phyloP scores from a whole-genome alignment of 2,113 vertebrate species.

The Vimba vimba region DNA sequence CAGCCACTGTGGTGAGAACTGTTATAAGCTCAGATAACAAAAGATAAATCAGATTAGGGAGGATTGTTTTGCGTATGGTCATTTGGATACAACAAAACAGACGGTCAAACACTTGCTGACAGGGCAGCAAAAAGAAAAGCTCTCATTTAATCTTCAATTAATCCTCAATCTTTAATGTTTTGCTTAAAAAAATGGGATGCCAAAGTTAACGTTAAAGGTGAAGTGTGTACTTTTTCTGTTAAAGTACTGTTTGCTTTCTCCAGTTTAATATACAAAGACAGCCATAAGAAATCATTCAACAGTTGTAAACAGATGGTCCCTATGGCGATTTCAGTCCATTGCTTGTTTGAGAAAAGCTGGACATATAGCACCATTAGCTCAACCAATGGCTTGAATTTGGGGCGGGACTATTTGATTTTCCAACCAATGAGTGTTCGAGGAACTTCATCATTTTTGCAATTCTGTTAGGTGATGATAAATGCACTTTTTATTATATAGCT shows the following conservation, averaged over 20 bases:
- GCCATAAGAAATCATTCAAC: background rate
- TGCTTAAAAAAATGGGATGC: background rate
- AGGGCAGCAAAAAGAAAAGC: background rate
- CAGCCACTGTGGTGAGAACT: constrained; percentile 18
- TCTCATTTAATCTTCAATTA: constrained; percentile 15
- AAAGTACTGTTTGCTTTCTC: background rate
- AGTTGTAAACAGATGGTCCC: background rate
- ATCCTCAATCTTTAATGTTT: constrained; percentile 33
- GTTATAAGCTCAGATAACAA: constrained; percentile 43
- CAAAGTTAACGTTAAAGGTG: background rate
- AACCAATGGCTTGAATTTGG: background rate
- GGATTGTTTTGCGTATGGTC: constrained; percentile 16
- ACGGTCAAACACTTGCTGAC: constrained; percentile 25
- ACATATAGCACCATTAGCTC: background rate
- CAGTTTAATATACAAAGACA: background rate
- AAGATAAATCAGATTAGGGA: constrained; percentile 43
- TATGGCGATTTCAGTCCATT: background rate
- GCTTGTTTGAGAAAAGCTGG: background rate
- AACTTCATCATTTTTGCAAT: background rate
- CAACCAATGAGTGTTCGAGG: background rate
- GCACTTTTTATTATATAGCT: background rate
- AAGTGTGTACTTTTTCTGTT: background rate
- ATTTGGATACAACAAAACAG: constrained; percentile 17
- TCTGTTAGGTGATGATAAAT: background rate
- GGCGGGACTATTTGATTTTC: background rate